Evolutionary conservation across 2,113 vertebrate genomes (phyloP).

Genomic region (Cranoglanis bouderius): DNA sequence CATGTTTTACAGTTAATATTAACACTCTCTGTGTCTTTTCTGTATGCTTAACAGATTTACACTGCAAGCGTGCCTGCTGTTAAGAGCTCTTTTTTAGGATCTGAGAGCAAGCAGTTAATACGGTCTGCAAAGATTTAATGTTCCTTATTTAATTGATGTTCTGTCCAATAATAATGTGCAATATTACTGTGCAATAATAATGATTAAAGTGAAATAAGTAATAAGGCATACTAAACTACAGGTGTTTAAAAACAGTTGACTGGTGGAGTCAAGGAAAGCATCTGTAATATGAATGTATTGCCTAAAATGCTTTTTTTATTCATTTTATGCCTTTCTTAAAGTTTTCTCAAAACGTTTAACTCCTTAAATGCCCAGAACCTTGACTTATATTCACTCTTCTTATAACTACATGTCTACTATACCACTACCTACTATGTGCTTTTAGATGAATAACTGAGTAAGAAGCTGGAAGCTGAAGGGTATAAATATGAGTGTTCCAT

Average conservation of each 20-base stretch:
- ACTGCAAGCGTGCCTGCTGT: neutral
- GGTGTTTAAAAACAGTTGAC: neutral
- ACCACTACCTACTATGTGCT: neutral
- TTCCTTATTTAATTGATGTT: neutral
- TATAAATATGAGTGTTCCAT: neutral
- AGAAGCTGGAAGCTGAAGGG: neutral
- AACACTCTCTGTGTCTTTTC: neutral
- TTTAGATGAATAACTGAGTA: neutral
- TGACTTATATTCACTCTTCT: neutral
- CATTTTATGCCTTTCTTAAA: neutral
- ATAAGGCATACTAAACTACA: neutral
- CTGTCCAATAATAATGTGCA: neutral
- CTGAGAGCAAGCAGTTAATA: neutral
- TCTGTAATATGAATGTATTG: neutral
- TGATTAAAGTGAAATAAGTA: neutral
- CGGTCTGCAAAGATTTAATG: neutral
- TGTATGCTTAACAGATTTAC: neutral
- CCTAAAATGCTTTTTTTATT: neutral
- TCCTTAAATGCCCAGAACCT: neutral
- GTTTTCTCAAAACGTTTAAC: neutral
- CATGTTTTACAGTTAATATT: neutral
- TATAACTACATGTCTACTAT: neutral
- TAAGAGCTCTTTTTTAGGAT: neutral
- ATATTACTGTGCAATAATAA: neutral
- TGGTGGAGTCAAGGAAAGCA: neutral